Evolutionary conservation across 2,888 invertebrate genomes (phyloP).

Genomic region (Phania funesta): DNA sequence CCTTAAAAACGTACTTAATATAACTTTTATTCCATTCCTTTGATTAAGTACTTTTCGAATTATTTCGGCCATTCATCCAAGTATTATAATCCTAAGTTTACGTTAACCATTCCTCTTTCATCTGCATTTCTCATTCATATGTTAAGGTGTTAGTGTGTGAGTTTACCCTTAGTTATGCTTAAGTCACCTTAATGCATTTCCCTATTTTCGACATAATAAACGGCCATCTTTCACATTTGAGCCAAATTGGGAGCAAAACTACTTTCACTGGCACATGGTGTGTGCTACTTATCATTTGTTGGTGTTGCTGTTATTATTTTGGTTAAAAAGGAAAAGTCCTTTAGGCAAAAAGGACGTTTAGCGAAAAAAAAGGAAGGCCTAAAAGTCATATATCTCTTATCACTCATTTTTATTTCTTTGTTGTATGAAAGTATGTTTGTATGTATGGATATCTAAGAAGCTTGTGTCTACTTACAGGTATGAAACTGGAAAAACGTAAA

Average conservation of each 20-base stretch:
- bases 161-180: constrained; percentile 40
- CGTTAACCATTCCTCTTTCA: constrained; percentile 64
- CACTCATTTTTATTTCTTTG: constrained; percentile 71
- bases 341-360: constrained; percentile 58
- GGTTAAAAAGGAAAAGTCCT: constrained; percentile 61
- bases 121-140: constrained; percentile 55
- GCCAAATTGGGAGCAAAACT: constrained; percentile 72
- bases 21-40: no score
- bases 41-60: not conserved
- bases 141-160: constrained; percentile 31
- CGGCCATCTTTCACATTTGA: constrained; percentile 68
- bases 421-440: no score
- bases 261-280: constrained; percentile 72
- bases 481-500: no score
- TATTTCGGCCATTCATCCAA: constrained; percentile 27
- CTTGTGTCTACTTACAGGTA: not conserved
- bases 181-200: constrained; percentile 64
- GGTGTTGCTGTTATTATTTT: constrained; percentile 22
- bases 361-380: constrained; percentile 9
- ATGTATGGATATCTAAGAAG: not conserved
- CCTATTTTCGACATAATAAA: constrained; percentile 58
- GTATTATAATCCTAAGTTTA: constrained; percentile 59
- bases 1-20: no score
- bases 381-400: constrained; percentile 60
- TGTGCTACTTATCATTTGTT: constrained; percentile 52